Evolutionary conservation across 1,140 invertebrate species (phyloP).

Genomic region (Formica selysi): DNA sequence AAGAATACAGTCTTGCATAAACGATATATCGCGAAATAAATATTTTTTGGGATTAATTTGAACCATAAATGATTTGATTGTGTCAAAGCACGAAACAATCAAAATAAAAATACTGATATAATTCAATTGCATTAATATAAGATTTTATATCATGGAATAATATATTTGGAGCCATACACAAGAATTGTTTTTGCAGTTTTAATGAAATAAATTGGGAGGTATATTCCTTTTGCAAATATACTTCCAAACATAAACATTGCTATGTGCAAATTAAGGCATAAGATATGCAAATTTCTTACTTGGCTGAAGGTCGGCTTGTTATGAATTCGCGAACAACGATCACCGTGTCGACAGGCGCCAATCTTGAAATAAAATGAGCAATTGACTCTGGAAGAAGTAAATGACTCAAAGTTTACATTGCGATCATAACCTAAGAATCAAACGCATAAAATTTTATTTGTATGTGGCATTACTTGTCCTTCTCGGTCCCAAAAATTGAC

Average conservation of each 20-base stretch:
- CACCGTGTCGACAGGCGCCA: conserved; percentile 98
- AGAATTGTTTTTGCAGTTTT: background rate
- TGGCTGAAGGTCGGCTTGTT: conserved; percentile 99
- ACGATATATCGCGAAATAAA: conserved; percentile 5
- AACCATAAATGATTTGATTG: background rate
- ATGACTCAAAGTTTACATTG: background rate
- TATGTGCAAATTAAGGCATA: background rate
- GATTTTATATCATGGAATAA: background rate
- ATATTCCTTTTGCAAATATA: background rate
- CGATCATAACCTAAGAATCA: conserved; percentile 16
- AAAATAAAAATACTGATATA: conserved; percentile 12
- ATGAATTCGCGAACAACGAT: conserved; percentile 98
- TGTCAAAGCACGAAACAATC: background rate
- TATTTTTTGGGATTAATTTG: background rate
- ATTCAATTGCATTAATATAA: background rate
- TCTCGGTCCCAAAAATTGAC: conserved; percentile 99
- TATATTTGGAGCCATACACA: background rate
- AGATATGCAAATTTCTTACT: conserved; percentile 80
- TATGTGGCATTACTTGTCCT: conserved; percentile 94
- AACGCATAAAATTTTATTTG: background rate
- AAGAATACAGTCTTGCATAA: conserved; percentile 78
- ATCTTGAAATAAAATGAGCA: conserved; percentile 99
- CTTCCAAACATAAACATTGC: background rate
- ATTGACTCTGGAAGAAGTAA: conserved; percentile 95
- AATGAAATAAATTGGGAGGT: background rate